Base-by-base conservation (phyloP, 2,888 invertebrate genomes). In the Mesorhabditis spiculigera region DNA sequence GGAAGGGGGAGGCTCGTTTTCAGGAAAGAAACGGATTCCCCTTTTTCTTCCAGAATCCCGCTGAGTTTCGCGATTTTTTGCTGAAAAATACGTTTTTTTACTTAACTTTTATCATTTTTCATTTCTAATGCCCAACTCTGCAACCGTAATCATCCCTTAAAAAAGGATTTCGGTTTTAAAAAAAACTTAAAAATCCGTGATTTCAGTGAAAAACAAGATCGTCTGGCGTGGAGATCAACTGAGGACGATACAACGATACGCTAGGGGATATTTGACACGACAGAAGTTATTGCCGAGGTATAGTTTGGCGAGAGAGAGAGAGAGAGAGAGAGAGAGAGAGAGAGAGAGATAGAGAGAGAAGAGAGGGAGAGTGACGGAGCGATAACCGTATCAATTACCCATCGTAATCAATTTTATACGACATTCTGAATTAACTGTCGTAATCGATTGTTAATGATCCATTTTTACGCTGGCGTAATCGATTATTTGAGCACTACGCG, bases 141-240 rank as follows among this genome's bases (percentile, higher is more conserved):
- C 58, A 10, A 50, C 58, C 10, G n/a, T 50, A 1, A n/a, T 50
- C n/a, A 2, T 50, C n/a, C 8, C 58, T 28, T 28, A 16, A 50
- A 8, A 67, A 28, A 61, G 4, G n/a, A 3, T 63, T 67, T 13
- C 8, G 16, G 8, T 28, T 63, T 67, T 4, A 43, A 62, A 13
- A 63, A 58, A 44, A 16, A n/a, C 13, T 67, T 58, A 2, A 50
- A 63, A 66, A 66, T 61, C 61, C 41, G 41, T 43, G 43, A 68
- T 89, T 89, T 71, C 88, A 95, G 95, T 97, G 86, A 94, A 93
- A 88, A 94, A 95, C 88, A 95, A 95, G 87, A 96, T 98, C 73
- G 87, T 90, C 0, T 95, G 92, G 88, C 91, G 96, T 4, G 90
- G 92, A 72, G 89, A 91, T 77, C 92, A 92, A 82, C 90, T 95